Percentiles rank a stretch among this genome's conserved stretches.
phyloP scores from a whole-genome alignment of 2,113 vertebrate genomes.

The Thryonomys swinderianus region DNA sequence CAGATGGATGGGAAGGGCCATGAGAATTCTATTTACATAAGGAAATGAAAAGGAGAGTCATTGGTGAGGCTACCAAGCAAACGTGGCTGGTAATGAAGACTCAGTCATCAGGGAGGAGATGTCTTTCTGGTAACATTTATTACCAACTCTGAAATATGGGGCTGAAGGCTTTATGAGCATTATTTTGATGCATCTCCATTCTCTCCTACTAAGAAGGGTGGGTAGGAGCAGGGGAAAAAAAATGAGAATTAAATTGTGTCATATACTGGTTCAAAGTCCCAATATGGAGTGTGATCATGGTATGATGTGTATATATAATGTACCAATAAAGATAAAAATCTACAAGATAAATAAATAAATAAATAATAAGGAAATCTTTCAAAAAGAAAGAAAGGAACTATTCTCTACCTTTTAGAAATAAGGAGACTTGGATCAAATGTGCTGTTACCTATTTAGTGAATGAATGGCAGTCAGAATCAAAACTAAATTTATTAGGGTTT shows the following conservation, averaged over 20 bases:
- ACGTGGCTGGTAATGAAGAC: not conserved
- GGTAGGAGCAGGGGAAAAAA: no score
- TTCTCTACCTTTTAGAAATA: not conserved
- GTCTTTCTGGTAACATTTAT: not conserved
- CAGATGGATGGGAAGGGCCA: not conserved
- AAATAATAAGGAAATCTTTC: no score
- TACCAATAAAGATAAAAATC: no score
- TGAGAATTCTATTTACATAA: not conserved
- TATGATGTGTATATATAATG: no score
- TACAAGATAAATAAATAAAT: no score
- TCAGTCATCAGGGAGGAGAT: not conserved
- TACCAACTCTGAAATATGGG: not conserved
- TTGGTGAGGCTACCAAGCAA: not conserved
- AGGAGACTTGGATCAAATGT: not conserved
- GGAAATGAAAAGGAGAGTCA: not conserved
- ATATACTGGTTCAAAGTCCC: no score
- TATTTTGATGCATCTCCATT: not conserved
- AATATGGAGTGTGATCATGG: no score
- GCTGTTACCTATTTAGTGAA: constrained; percentile 12
- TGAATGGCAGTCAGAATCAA: not conserved
- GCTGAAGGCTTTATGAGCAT: not conserved
- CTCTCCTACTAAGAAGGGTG: not conserved
- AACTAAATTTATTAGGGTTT: not conserved
- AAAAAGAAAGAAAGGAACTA: not conserved
- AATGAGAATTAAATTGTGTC: no score